Evolutionary conservation across 2,888 invertebrate species (phyloP).

Genomic region (Gryllus longicercus): DNA sequence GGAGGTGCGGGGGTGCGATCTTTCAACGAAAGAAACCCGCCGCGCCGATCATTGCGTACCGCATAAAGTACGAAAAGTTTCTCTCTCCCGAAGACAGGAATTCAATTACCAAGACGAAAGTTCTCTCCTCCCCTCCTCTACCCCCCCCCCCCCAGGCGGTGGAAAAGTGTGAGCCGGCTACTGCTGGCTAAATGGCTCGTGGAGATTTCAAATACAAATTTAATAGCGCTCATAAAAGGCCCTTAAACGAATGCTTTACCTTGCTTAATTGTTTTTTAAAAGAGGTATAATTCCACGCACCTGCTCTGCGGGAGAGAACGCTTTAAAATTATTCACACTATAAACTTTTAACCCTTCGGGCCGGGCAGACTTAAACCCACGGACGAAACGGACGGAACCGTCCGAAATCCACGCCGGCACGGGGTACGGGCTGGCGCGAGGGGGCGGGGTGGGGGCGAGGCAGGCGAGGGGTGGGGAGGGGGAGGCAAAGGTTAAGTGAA

Average conservation of each 20-base stretch:
- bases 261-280: background rate
- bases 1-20: background rate
- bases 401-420: background rate
- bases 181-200: background rate
- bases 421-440: background rate
- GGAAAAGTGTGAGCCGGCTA: background rate
- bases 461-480: background rate
- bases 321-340: background rate
- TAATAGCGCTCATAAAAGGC: background rate
- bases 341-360: background rate
- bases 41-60: background rate
- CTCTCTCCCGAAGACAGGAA: slow-evolving; percentile 5
- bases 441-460: background rate
- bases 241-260: slow-evolving; percentile 5
- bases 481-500: background rate
- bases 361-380: background rate
- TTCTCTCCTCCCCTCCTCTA: background rate
- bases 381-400: background rate
- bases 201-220: slow-evolving; percentile 4
- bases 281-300: slow-evolving; percentile 4
- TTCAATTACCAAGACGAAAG: background rate
- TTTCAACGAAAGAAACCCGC: background rate
- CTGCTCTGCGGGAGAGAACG: background rate
- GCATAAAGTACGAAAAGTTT: background rate
- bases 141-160: too few relatives aligned